Evolutionary conservation across 2,113 vertebrate species (phyloP), one percentile per base, ranked within the genome.

Genomic region (Charina bottae): DNA sequence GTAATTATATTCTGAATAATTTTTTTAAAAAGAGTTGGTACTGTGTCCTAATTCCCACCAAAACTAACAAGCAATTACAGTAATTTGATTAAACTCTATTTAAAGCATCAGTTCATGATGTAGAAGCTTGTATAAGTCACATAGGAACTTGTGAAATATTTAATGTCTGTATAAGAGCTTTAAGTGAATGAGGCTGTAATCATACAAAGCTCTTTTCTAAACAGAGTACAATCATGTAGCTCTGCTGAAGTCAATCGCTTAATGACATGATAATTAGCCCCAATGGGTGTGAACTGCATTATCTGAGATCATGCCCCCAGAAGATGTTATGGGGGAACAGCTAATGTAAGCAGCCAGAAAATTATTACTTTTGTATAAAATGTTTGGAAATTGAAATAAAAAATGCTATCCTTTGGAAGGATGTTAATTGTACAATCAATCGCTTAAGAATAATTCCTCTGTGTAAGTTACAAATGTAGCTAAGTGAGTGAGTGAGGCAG

Each of bases 11-110:
- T 53, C 37, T 54, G 23, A 83, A 4, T 85, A 19, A 21, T 28
- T 46, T 26, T 33, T 3, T 42, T 37, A 53, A 21, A 42, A 24
- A 11, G 19, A 19, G n/a, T n/a, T 42, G 72, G 23, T 33, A 37
- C 2, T 23, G 21, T 54, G 12, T 19, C 72, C 55, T 90, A 53
- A 53, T 89, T 64, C 13, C 54, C 59, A 68, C 42, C 26, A 49
- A 89, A 33, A 49, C 46, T 55, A 58, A 46, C 54, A 83, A 90
- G 54, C 89, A 46, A 90, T 83, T 90, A 83, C 72, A 58, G 78
- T 58, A 46, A 56, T 26, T 58, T 37, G 56, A 33, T 87, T 46
- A 72, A 91, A 12, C 10, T 86, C 60, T 28, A 24, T 46, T 24
- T 91, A 78, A 37, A 46, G 46, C 62, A 56, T 55, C 59, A 58